These are phyloP conservation scores for Habrosyne pyritoides DNA, from an alignment of 2,888 invertebrate genomes.

Conservation along the genomic window DNA sequence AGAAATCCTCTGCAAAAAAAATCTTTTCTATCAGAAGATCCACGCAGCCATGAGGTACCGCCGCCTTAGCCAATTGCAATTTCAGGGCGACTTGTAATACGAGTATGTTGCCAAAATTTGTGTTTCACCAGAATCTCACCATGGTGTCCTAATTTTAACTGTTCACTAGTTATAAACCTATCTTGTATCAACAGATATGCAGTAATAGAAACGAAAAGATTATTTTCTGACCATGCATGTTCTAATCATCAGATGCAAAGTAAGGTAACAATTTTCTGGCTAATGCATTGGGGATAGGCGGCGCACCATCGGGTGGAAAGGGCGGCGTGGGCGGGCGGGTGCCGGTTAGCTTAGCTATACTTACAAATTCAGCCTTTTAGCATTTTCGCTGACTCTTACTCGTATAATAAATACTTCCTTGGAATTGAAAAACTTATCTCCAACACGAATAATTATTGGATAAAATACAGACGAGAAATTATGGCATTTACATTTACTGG, in stretches of 20 bases:
- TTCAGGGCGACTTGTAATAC: too few relatives aligned
- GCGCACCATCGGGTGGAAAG: not conserved
- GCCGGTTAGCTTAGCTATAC: not conserved
- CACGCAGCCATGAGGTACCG: too few relatives aligned
- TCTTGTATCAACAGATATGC: too few relatives aligned
- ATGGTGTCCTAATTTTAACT: too few relatives aligned
- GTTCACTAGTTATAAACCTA: too few relatives aligned
- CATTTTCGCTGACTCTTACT: slow-evolving; percentile 46
- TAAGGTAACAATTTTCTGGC: slow-evolving; percentile 12
- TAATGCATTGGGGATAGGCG: slow-evolving; percentile 17
- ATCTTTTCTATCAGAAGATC: too few relatives aligned
- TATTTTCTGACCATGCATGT: not conserved
- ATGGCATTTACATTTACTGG: not conserved
- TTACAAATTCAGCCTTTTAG: slow-evolving; percentile 28
- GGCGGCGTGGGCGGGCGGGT: slow-evolving; percentile 24
- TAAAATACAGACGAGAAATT: not conserved
- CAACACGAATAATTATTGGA: not conserved
- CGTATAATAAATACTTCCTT: slow-evolving; percentile 46
- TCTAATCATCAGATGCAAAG: not conserved
- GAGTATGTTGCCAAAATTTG: too few relatives aligned
- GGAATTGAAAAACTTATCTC: slow-evolving; percentile 19
- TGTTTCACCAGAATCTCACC: too few relatives aligned
- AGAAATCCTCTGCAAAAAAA: not conserved
- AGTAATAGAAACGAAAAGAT: too few relatives aligned
- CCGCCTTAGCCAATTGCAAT: too few relatives aligned